These are phyloP conservation scores for Spongilla lacustris DNA, from an alignment of 37 sponge, comb jelly and placozoan species.

Conservation along the genomic window DNA sequence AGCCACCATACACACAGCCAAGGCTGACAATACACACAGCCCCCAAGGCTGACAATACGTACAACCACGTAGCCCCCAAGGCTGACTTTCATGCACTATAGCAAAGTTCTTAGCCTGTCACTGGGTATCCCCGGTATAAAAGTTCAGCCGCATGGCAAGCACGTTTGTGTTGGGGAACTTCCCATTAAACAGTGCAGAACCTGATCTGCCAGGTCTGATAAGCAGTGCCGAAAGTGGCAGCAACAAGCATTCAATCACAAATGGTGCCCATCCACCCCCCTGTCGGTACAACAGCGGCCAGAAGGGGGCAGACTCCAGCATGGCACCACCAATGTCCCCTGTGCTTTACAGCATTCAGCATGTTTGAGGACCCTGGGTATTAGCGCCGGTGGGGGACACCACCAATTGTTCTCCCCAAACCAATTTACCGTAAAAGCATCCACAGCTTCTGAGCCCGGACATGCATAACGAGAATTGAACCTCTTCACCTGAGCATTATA, in stretches of 20 bases:
- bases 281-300: conserved; percentile 42
- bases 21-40: too few relatives aligned
- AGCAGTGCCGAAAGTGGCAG: too few relatives aligned
- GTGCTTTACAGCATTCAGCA: conserved; percentile 1
- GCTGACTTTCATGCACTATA: not conserved
- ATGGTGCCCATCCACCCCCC: not conserved
- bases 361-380: conserved; percentile 31
- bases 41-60: too few relatives aligned
- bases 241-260: conserved; percentile 11
- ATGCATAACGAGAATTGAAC: conserved; percentile 18
- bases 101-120: not conserved
- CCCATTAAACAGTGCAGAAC: not conserved
- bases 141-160: not conserved
- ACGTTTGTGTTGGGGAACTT: not conserved
- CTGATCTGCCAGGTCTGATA: not conserved
- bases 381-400: conserved; percentile 23
- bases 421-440: conserved; percentile 50
- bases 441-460: conserved; percentile 32
- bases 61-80: not conserved
- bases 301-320: conserved; percentile 40
- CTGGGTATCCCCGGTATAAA: not conserved
- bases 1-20: too few relatives aligned
- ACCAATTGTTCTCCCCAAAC: conserved; percentile 41
- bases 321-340: conserved; percentile 44
- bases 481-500: conserved; percentile 14